Evolutionary conservation across 2,113 vertebrate species (phyloP), one percentile per base, ranked within the genome.

Genomic region (Alosa alosa): DNA sequence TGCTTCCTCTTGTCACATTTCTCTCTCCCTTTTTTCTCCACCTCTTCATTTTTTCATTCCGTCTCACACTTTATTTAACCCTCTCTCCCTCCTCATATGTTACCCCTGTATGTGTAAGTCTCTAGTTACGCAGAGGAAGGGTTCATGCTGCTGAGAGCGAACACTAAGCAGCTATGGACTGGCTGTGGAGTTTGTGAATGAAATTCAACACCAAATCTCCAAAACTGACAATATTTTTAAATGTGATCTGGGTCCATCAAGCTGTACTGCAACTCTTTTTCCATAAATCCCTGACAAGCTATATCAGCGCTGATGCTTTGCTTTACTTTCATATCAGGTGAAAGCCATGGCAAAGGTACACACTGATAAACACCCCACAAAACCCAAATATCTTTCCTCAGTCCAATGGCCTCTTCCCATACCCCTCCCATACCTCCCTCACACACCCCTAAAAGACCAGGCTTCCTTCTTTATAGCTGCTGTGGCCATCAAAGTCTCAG

Each of bases 401-500:
- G 72, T 78, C 25, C 72, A 78, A 36, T 78, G 15, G 36, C 72
- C 72, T 39, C 31, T 41, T 11, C 72, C 72, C 25, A 31, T 13
- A 41, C 31, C 11, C 72, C 36, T 78, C 72, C 82, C 49, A 9
- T 4, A 15, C 55, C 36, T 44, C 60, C 55, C 7, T 45, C 57
- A 72, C 57, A 72, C 39, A 68, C 44, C 46, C 44, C 22, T 8
- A 25, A 81, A 85, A 64, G 2, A 81, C 52, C 85, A 64, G 84
- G 85, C 45, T 83, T 87, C 49, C 81, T 39, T 39, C 78, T 86
- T 91, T 85, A 85, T 0, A 39, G 81, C 81, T 83, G 81, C 64
- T 81, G 84, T 87, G 90, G 83, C 83, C 49, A 52, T 81, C 85
- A 88, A 91, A 89, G 91, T 89, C 86, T 52, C 85, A 91, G 90